A percentile compares a stretch with the other conserved stretches of the same genome.
phyloP scores from a whole-genome alignment of 2,888 invertebrate species.

The Apocheima hispidaria region DNA sequence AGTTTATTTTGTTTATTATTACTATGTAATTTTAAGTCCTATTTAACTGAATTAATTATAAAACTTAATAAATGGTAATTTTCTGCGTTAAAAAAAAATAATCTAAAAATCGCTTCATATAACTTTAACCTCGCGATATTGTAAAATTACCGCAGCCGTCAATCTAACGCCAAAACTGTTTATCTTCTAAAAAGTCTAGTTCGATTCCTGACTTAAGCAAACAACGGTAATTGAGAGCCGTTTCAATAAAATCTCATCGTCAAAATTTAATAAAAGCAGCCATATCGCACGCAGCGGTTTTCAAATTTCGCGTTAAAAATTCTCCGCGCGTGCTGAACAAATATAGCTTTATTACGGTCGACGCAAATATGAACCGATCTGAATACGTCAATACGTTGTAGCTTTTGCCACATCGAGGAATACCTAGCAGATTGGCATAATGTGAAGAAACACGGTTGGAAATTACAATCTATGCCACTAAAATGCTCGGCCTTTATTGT shows the following conservation, averaged over 20 bases:
- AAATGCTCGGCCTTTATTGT: too few species aligned
- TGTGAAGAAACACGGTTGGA: not conserved
- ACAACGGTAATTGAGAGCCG: conserved; percentile 23
- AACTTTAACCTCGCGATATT: not conserved
- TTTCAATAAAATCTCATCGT: conserved; percentile 37
- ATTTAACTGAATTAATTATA: too few species aligned
- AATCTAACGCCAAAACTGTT: conserved; percentile 1
- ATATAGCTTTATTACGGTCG: conserved; percentile 73
- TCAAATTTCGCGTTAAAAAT: conserved; percentile 65
- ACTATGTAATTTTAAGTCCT: too few species aligned
- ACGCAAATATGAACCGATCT: conserved; percentile 23
- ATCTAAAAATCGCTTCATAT: not conserved
- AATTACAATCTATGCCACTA: too few species aligned
- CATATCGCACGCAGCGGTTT: conserved; percentile 44
- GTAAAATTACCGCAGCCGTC: not conserved
- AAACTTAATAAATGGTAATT: too few species aligned
- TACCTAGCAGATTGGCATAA: too few species aligned
- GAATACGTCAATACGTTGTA: not conserved
- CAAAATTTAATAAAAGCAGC: conserved; percentile 63
- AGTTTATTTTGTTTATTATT: too few species aligned
- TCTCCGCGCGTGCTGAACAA: conserved; percentile 68
- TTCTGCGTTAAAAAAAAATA: too few species aligned
- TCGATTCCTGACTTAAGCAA: conserved; percentile 16
- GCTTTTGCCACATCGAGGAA: not conserved
- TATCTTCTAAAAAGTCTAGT: not conserved